Evolutionary conservation across 2,113 vertebrate genomes (phyloP).

Genomic region (Galbula dea): DNA sequence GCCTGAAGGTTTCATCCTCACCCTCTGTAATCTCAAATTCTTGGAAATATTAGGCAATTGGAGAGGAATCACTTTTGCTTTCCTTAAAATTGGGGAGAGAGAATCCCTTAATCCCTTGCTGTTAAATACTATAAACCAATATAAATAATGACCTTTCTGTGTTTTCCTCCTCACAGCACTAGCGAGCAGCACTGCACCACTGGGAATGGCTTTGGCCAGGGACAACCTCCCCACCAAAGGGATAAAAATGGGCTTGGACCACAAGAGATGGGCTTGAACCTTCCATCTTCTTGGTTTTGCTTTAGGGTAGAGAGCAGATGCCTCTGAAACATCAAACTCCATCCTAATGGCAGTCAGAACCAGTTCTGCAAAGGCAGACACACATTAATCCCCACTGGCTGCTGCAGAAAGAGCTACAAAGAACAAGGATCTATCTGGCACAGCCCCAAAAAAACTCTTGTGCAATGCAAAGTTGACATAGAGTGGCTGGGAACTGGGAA

Average conservation of each 20-base stretch:
- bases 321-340: neutral
- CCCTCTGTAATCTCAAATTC: neutral
- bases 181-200: neutral
- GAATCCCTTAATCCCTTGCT: neutral
- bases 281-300: neutral
- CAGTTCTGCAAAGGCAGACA: neutral
- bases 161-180: neutral
- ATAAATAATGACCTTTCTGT: neutral
- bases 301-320: neutral
- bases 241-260: neutral
- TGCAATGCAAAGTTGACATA: neutral
- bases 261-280: neutral
- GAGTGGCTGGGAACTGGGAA: neutral
- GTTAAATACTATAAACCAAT: neutral
- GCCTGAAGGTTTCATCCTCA: neutral
- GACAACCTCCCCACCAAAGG: neutral
- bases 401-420: neutral
- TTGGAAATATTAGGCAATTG: neutral
- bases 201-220: accelerated
- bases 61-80: neutral
- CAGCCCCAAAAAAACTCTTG: neutral
- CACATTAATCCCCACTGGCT: accelerated
- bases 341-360: neutral
- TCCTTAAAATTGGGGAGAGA: neutral
- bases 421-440: neutral